Conservation (phyloP, 2,797 vertebrate species). For the Vespertilio murinus region DNA sequence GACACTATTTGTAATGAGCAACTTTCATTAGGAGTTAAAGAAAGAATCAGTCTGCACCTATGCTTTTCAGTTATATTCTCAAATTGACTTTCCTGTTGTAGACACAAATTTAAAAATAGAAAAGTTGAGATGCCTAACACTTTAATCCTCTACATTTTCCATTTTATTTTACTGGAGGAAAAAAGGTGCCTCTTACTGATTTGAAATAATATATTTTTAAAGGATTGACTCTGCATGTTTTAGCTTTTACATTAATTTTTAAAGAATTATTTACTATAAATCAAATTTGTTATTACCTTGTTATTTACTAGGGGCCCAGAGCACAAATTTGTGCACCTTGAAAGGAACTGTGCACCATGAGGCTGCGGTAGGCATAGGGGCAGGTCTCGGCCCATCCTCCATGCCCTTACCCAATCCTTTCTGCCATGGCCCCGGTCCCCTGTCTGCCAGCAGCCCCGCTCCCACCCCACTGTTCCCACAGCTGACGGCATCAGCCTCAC, state of each 20-base stretch:
- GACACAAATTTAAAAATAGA: not conserved
- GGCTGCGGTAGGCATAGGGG: no score
- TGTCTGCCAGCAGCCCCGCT: no score
- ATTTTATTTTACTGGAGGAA: not conserved
- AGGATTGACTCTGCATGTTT: not conserved
- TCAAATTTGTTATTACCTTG: not conserved
- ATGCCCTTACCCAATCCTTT: no score
- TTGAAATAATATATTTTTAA: slow-evolving; percentile 29
- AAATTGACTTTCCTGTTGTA: slow-evolving; percentile 30
- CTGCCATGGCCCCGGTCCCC: no score
- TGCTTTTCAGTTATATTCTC: slow-evolving; percentile 41
- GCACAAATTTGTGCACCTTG: no score
- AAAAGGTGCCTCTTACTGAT: not conserved
- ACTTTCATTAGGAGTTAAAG: slow-evolving; percentile 10
- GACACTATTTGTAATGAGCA: slow-evolving; percentile 7
- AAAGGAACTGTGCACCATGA: no score
- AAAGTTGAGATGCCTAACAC: not conserved
- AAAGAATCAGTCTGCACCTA: not conserved
- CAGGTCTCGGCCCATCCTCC: no score
- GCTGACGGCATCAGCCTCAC: accelerated
- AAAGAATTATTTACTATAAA: slow-evolving; percentile 13
- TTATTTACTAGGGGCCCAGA: not conserved
- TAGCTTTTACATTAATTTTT: slow-evolving; percentile 14
- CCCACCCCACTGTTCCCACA: no score
- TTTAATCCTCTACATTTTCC: not conserved